phyloP scores from a whole-genome alignment of 2,797 vertebrate genomes.

The Siniperca obscura region DNA sequence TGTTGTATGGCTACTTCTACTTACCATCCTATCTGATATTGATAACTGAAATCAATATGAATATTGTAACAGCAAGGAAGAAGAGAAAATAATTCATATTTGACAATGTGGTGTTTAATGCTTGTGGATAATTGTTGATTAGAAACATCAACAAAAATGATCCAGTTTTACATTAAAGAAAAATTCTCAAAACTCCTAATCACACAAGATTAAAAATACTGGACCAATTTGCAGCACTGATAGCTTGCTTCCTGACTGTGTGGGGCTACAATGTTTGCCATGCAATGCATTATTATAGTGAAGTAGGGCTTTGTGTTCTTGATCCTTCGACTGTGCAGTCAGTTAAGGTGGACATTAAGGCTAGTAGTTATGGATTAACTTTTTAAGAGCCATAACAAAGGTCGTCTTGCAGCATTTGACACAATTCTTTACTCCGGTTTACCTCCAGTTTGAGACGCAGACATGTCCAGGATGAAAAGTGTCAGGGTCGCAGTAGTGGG shows the following conservation, averaged over 20 bases:
- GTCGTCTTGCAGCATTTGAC: background rate
- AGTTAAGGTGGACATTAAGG: background rate
- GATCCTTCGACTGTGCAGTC: constrained; percentile 28
- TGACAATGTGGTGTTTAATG: background rate
- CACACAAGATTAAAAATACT: background rate
- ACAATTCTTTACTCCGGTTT: background rate
- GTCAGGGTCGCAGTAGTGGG: constrained; percentile 89
- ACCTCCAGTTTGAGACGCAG: background rate
- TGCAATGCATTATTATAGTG: background rate
- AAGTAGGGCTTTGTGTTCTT: background rate
- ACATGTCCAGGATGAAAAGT: constrained; percentile 72
- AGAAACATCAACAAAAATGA: background rate
- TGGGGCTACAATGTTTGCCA: background rate
- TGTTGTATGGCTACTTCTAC: background rate
- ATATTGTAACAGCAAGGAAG: background rate
- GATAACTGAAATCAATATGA: background rate
- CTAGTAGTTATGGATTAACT: background rate
- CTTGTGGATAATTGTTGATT: background rate
- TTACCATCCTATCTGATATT: background rate
- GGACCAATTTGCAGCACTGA: background rate
- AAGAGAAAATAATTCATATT: background rate
- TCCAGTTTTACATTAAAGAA: background rate
- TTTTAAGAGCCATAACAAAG: background rate
- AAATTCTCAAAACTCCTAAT: background rate
- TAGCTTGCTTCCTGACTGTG: background rate